Evolutionary conservation across 2,797 vertebrate genomes (phyloP).

Genomic region (Phyllotis vaccarum): DNA sequence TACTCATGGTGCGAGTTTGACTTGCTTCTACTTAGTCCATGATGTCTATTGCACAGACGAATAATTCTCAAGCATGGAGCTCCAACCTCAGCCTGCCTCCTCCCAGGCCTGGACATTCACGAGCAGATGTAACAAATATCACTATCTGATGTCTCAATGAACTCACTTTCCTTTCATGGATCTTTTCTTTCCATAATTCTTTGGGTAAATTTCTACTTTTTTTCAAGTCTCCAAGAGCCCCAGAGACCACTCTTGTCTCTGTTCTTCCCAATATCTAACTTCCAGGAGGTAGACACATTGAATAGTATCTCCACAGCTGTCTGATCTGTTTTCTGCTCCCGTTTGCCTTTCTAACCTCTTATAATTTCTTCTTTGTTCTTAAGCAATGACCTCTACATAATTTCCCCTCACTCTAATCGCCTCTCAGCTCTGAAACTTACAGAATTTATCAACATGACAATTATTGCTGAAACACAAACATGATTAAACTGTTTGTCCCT

Average conservation of each 20-base stretch:
- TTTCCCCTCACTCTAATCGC: neutral
- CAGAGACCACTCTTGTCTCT: neutral
- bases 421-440: neutral
- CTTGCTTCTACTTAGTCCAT: neutral
- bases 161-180: neutral
- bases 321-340: neutral
- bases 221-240: neutral
- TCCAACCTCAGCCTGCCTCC: neutral
- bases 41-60: neutral
- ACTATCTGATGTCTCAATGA: neutral
- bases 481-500: neutral
- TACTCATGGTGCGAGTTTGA: neutral
- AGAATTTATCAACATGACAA: neutral
- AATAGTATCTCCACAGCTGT: neutral
- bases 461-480: conserved; percentile 10
- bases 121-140: neutral
- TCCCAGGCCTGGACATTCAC: neutral
- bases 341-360: neutral
- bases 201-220: neutral
- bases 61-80: neutral
- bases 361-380: conserved; percentile 27
- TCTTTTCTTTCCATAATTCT: neutral
- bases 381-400: neutral
- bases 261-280: neutral
- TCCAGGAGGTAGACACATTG: neutral